Base-by-base conservation (phyloP, 2,113 vertebrate genomes). In the Syngnathus scovelli region DNA sequence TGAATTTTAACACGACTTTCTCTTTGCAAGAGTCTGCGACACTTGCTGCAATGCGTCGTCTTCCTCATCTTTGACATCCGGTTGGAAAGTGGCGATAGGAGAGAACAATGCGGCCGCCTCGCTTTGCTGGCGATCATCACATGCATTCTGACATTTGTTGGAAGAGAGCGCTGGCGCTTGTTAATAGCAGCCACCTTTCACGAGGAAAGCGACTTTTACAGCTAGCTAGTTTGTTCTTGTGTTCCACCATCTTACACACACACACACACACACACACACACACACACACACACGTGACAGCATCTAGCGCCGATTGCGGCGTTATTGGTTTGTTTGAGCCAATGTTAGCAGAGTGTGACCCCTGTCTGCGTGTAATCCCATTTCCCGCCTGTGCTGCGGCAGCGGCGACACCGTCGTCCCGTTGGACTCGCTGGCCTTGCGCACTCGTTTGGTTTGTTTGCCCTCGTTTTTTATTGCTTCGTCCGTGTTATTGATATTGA, bases 311-410 rank as follows among this genome's bases (percentile, higher is more conserved):
- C 44, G 70, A 80, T 66, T 82, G 75, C 79, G 72, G 74, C 78
- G 72, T 77, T 67, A 86, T 88, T 87, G 83, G 87, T 71, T 81
- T 69, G 56, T 43, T 75, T 61, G 61, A 76, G 79, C 86, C 82
- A 85, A 83, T 83, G 67, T 77, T 79, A 77, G 71, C 44, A 54
- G 68, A 80, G 74, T 76, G 67, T 87, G 84, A 87, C 85, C 76
- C 80, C 78, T 71, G 77, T 72, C 69, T 72, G 75, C 76, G 68
- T 81, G 75, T 78, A 82, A 83, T 81, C 68, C 77, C 61, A 64
- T 77, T 36, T 41, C 62, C 73, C 46, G 71, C 61, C 49, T 69
- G n/a, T 15, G 18, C 16, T 23, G 27, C 27, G 27, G 27, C 49
- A 19, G 27, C 27, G 27, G 27, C 27, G 49, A 64, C 52, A 46